A percentile compares a stretch with the other conserved stretches of the same genome.
Conservation (phyloP, 2,888 invertebrate genomes). For the Scrobipalpa costella region DNA sequence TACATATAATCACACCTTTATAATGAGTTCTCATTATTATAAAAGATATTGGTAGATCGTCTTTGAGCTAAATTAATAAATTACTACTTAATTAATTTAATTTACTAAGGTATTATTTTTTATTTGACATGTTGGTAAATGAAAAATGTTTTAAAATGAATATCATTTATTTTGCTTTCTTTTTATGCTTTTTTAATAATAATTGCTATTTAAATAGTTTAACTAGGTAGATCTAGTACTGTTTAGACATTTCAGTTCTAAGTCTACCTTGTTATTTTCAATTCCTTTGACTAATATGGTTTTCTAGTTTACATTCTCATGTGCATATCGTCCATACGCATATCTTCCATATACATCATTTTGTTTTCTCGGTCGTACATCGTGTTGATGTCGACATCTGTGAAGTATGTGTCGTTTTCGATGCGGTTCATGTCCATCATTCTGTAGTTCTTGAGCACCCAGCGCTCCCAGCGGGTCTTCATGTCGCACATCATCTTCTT, state of each 20-base stretch:
- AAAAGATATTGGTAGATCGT: too few relatives aligned
- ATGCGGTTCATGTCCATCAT: slow-evolving; percentile 55
- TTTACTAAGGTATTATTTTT: too few relatives aligned
- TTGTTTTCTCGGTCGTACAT: slow-evolving; percentile 31
- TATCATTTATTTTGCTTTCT: slow-evolving; percentile 6
- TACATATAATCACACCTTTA: too few relatives aligned
- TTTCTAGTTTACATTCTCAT: slow-evolving; percentile 3
- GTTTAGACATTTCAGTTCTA: neutral
- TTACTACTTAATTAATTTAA: too few relatives aligned
- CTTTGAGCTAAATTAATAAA: too few relatives aligned
- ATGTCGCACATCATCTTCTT: slow-evolving; percentile 73
- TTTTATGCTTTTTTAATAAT: neutral
- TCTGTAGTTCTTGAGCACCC: slow-evolving; percentile 62
- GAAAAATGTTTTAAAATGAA: neutral
- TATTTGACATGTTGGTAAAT: neutral
- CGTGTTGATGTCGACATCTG: slow-evolving; percentile 53
- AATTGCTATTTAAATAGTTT: slow-evolving; percentile 1
- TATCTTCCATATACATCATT: slow-evolving; percentile 13
- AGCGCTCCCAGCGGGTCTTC: slow-evolving; percentile 68
- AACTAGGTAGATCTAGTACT: neutral
- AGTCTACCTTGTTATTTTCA: neutral
- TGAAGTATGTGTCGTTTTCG: slow-evolving; percentile 51
- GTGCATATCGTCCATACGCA: neutral
- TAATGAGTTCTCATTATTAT: too few relatives aligned
- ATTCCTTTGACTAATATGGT: neutral